Percentiles rank a stretch among this genome's conserved stretches.
phyloP scores from a whole-genome alignment of 30 jellyfish, hydroid and myxozoan species.

The Hydra vulgaris region DNA sequence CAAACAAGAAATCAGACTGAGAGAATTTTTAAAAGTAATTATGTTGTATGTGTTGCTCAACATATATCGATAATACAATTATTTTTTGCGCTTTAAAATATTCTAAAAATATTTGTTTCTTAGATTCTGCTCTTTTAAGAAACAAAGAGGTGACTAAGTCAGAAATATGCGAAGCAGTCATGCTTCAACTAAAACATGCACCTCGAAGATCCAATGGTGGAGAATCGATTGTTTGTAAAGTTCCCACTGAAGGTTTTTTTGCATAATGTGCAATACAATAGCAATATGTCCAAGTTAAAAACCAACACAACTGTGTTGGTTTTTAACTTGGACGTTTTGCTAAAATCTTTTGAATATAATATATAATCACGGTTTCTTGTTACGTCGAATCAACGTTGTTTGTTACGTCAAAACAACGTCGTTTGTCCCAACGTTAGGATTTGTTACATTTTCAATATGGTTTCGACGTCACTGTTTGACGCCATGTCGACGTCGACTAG shows the following conservation, averaged over 20 bases:
- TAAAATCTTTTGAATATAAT: not conserved
- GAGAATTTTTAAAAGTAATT: too few relatives aligned
- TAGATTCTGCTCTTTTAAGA: too few relatives aligned
- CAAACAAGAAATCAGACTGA: too few relatives aligned
- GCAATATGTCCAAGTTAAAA: not conserved
- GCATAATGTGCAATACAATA: not conserved
- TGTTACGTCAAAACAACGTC: too few relatives aligned
- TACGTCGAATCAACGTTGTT: too few relatives aligned
- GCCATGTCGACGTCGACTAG: constrained; percentile 2
- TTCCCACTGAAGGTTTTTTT: constrained; percentile 1
- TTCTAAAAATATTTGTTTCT: too few relatives aligned
- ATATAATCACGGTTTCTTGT: not conserved
- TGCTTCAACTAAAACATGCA: constrained; percentile 6
- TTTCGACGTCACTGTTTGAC: not conserved
- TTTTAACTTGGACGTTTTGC: not conserved
- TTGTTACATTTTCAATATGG: constrained; percentile 1
- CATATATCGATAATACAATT: too few relatives aligned
- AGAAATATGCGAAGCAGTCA: constrained; percentile 2
- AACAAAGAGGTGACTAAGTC: too few relatives aligned
- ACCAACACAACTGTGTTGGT: not conserved
- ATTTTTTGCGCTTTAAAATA: too few relatives aligned
- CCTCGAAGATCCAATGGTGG: constrained; percentile 6
- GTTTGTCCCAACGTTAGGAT: constrained; percentile 8
- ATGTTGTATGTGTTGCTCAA: too few relatives aligned
- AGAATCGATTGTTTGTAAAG: constrained; percentile 2